Conservation (phyloP, 2,113 vertebrate genomes). For the Pluvianellus socialis region DNA sequence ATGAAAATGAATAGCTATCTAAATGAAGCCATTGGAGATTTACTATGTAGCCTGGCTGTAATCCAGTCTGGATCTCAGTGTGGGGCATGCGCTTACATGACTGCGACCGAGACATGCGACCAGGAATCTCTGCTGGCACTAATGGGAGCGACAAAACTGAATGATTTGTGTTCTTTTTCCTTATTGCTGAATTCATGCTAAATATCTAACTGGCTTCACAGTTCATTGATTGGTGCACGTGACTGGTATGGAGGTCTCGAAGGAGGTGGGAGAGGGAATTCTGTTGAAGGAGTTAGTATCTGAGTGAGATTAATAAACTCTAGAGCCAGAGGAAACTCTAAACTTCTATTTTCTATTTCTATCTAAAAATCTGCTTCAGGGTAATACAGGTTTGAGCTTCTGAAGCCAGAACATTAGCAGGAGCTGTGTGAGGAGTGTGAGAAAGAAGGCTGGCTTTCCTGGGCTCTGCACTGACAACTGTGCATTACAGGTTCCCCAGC, state of each 20-base stretch:
- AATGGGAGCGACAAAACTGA: background rate
- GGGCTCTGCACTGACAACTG: background rate
- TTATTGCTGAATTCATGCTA: background rate
- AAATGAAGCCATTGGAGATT: background rate
- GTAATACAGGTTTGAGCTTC: background rate
- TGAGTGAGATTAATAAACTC: background rate
- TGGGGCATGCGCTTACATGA: background rate
- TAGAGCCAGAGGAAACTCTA: background rate
- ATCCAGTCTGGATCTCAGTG: background rate
- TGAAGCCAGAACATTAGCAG: background rate
- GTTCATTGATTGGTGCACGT: background rate
- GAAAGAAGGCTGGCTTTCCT: background rate
- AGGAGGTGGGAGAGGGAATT: background rate
- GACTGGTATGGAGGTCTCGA: background rate
- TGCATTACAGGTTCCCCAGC: background rate
- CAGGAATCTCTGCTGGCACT: background rate
- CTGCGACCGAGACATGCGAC: rapidly evolving
- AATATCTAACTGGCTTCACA: background rate
- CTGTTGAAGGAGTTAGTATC: background rate
- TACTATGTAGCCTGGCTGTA: background rate
- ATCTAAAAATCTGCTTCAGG: background rate
- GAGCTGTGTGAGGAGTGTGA: background rate
- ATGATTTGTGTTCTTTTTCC: background rate
- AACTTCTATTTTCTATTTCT: background rate
- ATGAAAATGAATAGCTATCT: background rate